Evolutionary conservation across 2,888 invertebrate species (phyloP).

Genomic region (Eustalomyia histrio): DNA sequence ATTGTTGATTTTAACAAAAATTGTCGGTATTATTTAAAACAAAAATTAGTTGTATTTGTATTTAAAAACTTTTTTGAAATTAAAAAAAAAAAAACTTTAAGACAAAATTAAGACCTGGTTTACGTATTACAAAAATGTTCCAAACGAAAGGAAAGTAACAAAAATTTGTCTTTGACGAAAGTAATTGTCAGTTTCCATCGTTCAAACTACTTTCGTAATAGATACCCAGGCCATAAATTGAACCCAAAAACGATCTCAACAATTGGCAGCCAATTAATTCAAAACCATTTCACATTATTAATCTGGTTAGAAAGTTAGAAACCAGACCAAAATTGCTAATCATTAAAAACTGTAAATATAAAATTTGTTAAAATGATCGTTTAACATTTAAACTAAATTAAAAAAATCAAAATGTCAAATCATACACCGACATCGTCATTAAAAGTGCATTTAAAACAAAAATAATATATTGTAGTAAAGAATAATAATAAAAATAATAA

Average conservation of each 20-base stretch:
- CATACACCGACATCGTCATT: constrained; percentile 61
- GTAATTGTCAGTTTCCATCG: no score
- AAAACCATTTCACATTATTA: constrained; percentile 7
- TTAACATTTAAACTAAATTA: constrained; percentile 32
- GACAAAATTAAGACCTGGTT: constrained; percentile 51
- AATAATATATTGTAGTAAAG: constrained; percentile 63
- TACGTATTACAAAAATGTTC: no score
- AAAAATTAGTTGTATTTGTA: constrained; percentile 36
- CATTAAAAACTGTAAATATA: constrained; percentile 24
- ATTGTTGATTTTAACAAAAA: constrained; percentile 25
- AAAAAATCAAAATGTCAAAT: constrained; percentile 41
- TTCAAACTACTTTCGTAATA: no score
- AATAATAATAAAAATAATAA: not conserved
- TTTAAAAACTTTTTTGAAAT: constrained; percentile 67
- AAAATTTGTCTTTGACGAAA: no score
- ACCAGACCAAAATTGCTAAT: constrained; percentile 8
- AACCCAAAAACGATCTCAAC: constrained; percentile 72
- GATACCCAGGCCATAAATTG: no score
- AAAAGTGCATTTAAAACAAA: constrained; percentile 65
- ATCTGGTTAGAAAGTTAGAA: not conserved
- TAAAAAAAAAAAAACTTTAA: constrained; percentile 51
- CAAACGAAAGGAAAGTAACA: no score
- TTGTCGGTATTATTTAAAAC: constrained; percentile 71
- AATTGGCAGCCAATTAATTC: constrained; percentile 74
- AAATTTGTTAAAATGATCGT: constrained; percentile 21